These are phyloP conservation scores for Zosterops borbonicus DNA, from an alignment of 2,113 vertebrate species.

Conservation along the genomic window DNA sequence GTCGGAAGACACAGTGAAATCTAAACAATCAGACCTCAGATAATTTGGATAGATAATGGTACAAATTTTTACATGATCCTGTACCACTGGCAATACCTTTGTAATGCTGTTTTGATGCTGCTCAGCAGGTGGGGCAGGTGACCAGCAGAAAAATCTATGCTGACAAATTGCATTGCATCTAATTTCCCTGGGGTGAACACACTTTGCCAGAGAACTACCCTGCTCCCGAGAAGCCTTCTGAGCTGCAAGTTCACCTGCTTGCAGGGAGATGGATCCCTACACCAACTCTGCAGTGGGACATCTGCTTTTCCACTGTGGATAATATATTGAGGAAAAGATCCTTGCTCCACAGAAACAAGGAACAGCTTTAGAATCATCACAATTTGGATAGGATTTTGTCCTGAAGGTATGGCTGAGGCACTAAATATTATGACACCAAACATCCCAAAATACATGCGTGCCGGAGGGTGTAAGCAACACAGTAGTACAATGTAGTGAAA, in stretches of 20 bases:
- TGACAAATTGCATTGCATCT: background rate
- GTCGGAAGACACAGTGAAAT: background rate
- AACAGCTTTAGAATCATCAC: background rate
- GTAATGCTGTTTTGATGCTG: background rate
- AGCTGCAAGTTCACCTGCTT: background rate
- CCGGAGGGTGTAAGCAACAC: background rate
- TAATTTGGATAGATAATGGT: background rate
- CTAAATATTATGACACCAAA: background rate
- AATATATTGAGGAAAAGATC: background rate
- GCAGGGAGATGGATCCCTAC: background rate
- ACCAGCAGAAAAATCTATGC: background rate
- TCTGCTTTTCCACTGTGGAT: background rate
- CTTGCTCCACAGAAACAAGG: background rate
- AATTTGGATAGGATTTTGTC: background rate
- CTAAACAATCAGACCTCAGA: background rate
- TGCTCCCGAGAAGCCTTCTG: background rate
- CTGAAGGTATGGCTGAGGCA: background rate
- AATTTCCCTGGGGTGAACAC: accelerated
- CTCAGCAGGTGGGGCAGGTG: background rate
- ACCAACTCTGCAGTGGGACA: background rate
- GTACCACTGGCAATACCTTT: background rate
- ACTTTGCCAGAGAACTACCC: background rate
- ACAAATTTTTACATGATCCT: background rate
- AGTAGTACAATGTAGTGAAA: accelerated
- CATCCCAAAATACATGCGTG: background rate